Evolutionary conservation across 2,113 vertebrate genomes (phyloP).

Genomic region (Gallinago jamesoni): DNA sequence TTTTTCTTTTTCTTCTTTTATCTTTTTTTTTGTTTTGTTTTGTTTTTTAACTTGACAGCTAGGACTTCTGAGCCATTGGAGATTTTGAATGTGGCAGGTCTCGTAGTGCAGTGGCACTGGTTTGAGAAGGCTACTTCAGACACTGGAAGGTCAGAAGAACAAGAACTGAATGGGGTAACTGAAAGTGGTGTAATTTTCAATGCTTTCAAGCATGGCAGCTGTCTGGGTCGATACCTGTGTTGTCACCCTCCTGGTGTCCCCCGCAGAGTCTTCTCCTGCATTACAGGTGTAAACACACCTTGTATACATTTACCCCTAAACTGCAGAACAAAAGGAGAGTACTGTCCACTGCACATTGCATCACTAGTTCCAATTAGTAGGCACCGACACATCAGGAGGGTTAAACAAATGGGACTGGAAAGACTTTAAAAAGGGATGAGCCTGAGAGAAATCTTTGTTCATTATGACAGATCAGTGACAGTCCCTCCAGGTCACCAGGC

Average conservation of each 20-base stretch:
- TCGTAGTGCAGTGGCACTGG: slow-evolving; percentile 59
- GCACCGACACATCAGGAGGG: slow-evolving; percentile 38
- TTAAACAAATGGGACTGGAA: slow-evolving; percentile 51
- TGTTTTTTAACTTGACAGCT: slow-evolving; percentile 39
- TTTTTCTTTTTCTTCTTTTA: neutral
- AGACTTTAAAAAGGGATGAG: slow-evolving; percentile 45
- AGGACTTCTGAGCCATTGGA: slow-evolving; percentile 47
- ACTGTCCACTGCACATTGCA: neutral
- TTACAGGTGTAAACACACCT: neutral
- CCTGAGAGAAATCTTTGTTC: slow-evolving; percentile 58
- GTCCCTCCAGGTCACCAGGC: slow-evolving; percentile 34
- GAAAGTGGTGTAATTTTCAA: slow-evolving; percentile 31
- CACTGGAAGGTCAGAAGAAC: slow-evolving; percentile 48
- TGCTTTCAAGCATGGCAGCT: slow-evolving; percentile 1
- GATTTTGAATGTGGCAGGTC: slow-evolving; percentile 37
- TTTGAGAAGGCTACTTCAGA: slow-evolving; percentile 59
- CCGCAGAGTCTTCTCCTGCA: slow-evolving; percentile 1
- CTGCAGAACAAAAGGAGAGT: slow-evolving; percentile 3
- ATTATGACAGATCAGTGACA: slow-evolving; percentile 18
- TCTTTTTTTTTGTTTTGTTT: neutral
- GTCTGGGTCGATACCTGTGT: neutral
- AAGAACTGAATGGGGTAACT: neutral
- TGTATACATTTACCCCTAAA: neutral
- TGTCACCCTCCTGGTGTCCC: slow-evolving; percentile 38
- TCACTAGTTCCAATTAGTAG: slow-evolving; percentile 40